Evolutionary conservation across 2,888 invertebrate species (phyloP).

Genomic region (Tipula unca): DNA sequence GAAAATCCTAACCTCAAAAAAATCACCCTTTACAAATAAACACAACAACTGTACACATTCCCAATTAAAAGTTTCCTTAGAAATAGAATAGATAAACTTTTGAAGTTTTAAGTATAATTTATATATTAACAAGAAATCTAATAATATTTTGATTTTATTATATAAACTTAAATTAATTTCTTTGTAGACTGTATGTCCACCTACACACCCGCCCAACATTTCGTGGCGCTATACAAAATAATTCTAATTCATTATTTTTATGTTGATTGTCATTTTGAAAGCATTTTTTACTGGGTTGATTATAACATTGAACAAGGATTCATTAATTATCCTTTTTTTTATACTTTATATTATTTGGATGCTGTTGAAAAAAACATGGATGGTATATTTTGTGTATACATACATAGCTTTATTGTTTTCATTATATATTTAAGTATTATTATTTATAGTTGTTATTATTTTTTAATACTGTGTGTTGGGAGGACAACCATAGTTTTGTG

Average conservation of each 20-base stretch:
- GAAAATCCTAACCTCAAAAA: too few relatives aligned
- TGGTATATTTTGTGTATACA: too few relatives aligned
- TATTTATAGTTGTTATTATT: not conserved
- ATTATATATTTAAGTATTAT: not conserved
- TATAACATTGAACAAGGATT: too few relatives aligned
- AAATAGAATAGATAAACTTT: not conserved
- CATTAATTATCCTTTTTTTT: not conserved
- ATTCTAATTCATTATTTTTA: not conserved
- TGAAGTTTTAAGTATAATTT: not conserved
- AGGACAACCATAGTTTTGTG: too few relatives aligned
- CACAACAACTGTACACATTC: not conserved
- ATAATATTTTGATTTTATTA: not conserved
- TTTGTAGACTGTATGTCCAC: not conserved
- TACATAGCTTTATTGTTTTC: too few relatives aligned
- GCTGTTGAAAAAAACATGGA: not conserved
- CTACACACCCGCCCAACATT: not conserved
- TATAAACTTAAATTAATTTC: not conserved
- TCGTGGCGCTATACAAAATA: not conserved
- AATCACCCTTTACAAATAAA: too few relatives aligned
- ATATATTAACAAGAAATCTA: not conserved
- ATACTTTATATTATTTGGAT: not conserved
- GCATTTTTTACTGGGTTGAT: not conserved
- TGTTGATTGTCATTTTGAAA: not conserved
- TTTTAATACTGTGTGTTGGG: too few relatives aligned
- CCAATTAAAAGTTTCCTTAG: not conserved